phyloP scores from a whole-genome alignment of 2,888 invertebrate genomes.

The Epirrhoe tristata region DNA sequence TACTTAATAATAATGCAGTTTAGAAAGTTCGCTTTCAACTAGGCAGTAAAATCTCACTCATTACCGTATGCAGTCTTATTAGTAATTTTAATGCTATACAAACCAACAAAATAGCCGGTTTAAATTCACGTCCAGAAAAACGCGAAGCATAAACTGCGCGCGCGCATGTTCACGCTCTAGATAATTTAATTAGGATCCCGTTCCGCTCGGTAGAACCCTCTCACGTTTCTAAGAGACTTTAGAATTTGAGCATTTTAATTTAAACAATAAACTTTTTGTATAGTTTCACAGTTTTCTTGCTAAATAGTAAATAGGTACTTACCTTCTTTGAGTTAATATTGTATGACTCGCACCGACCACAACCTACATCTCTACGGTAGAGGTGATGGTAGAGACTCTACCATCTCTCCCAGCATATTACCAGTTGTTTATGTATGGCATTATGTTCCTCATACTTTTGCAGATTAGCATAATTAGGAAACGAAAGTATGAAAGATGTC shows the following conservation, averaged over 20 bases:
- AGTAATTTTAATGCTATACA: slow-evolving; percentile 44
- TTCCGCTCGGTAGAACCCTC: slow-evolving; percentile 71
- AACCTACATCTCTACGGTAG: too few species aligned
- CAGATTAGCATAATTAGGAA: not conserved
- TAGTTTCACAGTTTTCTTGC: slow-evolving; percentile 8
- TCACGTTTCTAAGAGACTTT: slow-evolving; percentile 73
- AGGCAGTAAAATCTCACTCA: slow-evolving; percentile 36
- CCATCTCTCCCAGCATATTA: not conserved
- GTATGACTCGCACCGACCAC: too few species aligned
- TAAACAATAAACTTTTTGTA: not conserved
- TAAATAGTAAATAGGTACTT: not conserved
- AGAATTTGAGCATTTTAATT: slow-evolving; percentile 41
- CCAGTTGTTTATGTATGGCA: too few species aligned
- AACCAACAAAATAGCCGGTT: slow-evolving; percentile 55
- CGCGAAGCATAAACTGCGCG: slow-evolving; percentile 62
- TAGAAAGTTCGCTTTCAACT: slow-evolving; percentile 36
- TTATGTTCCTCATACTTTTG: not conserved
- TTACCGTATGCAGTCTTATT: slow-evolving; percentile 37
- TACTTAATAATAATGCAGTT: not conserved
- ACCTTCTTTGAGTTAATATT: not conserved
- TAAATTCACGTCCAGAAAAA: slow-evolving; percentile 63
- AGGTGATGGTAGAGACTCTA: too few species aligned
- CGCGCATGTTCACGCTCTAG: slow-evolving; percentile 74
- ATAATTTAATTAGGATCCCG: slow-evolving; percentile 83
- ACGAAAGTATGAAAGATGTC: not conserved